Evolutionary conservation across 2,797 vertebrate genomes (phyloP).

Genomic region (Falco peregrinus): DNA sequence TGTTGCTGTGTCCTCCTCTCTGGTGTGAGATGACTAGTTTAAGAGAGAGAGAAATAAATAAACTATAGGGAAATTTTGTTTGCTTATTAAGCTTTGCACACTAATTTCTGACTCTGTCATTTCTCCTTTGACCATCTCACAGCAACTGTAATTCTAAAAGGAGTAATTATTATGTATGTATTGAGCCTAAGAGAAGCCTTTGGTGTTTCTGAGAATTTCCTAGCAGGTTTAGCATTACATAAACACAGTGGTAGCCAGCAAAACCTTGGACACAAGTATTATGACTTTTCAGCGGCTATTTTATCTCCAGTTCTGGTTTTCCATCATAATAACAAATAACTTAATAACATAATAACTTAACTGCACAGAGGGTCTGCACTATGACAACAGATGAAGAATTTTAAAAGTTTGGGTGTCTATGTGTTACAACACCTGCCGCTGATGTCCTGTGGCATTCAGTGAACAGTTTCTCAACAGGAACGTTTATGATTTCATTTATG

Average conservation of each 20-base stretch:
- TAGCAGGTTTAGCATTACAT: background rate
- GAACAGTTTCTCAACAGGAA: background rate
- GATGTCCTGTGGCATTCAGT: background rate
- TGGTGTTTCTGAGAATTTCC: background rate
- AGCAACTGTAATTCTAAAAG: background rate
- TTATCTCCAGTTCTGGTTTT: background rate
- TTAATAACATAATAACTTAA: background rate
- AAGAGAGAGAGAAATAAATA: background rate
- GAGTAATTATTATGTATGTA: background rate
- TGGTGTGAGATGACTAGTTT: background rate
- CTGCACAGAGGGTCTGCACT: background rate
- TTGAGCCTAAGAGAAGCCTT: background rate
- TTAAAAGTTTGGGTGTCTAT: background rate
- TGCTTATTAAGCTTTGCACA: background rate
- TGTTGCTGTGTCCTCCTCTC: accelerated
- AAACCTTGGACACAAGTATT: background rate
- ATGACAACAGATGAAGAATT: background rate
- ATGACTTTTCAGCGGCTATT: background rate
- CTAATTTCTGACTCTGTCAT: background rate
- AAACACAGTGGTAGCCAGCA: background rate
- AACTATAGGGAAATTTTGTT: background rate
- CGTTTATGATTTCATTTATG: background rate
- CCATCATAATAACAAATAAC: background rate
- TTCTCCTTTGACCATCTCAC: background rate
- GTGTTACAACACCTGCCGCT: background rate